phyloP scores from a whole-genome alignment of 53 echinoderm and acorn worm species.

The Holothuria scabra region DNA sequence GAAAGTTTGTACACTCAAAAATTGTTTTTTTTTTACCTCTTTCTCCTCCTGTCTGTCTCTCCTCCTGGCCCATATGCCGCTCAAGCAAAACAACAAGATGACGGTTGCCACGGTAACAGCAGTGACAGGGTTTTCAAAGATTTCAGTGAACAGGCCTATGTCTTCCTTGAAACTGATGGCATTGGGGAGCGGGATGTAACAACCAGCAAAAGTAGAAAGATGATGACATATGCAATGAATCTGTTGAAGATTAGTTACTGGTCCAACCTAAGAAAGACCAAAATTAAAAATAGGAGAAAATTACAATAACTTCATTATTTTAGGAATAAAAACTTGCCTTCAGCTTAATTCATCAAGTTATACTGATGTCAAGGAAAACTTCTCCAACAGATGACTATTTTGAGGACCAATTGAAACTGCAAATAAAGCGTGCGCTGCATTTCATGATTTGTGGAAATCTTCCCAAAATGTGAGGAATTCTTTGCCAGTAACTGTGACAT shows the following conservation, averaged over 20 bases:
- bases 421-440: too few species aligned
- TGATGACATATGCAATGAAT: conserved; percentile 90
- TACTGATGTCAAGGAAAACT: too few species aligned
- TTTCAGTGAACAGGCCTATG: conserved; percentile 61
- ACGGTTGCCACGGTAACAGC: conserved; percentile 56
- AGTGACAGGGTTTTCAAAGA: conserved; percentile 80
- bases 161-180: conserved; percentile 72
- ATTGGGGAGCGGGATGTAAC: conserved; percentile 84
- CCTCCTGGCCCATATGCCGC: conserved; percentile 76
- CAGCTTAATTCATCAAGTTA: too few species aligned
- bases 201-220: conserved; percentile 77
- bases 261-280: conserved; percentile 65
- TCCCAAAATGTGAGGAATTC: too few species aligned
- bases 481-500: too few species aligned
- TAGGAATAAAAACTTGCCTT: too few species aligned
- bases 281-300: neutral
- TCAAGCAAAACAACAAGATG: conserved; percentile 58
- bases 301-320: neutral
- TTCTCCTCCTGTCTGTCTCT: conserved; percentile 64
- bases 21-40: conserved; percentile 61
- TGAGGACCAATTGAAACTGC: too few species aligned
- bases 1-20: too few species aligned
- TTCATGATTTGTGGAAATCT: too few species aligned
- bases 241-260: conserved; percentile 61
- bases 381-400: too few species aligned